phyloP scores from a whole-genome alignment of 2,113 vertebrate genomes.

The Ctenomys sociabilis region DNA sequence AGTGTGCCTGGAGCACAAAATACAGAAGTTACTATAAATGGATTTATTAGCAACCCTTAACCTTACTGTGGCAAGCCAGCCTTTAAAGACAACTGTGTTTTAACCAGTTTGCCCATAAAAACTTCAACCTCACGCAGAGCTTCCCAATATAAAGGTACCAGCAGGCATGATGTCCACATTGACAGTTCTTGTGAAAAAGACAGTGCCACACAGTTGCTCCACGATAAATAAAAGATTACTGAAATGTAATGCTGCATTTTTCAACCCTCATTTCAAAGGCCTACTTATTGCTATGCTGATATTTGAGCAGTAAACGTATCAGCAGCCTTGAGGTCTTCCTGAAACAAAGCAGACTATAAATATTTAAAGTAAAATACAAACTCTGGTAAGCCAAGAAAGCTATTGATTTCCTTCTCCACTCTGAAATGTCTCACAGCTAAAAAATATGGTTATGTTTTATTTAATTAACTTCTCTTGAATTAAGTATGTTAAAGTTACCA shows the following conservation, averaged over 20 bases:
- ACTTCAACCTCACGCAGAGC: constrained; percentile 69
- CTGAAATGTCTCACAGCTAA: constrained; percentile 31
- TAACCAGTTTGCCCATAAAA: constrained; percentile 76
- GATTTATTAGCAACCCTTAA: constrained; percentile 77
- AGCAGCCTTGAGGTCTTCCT: constrained; percentile 27
- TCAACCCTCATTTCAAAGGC: constrained; percentile 57
- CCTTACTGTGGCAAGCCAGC: constrained; percentile 69
- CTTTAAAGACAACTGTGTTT: constrained; percentile 76
- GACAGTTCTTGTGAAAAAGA: constrained; percentile 56
- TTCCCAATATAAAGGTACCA: constrained; percentile 67
- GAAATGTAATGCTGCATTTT: constrained; percentile 61
- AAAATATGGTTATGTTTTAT: constrained; percentile 53
- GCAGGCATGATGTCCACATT: constrained; percentile 16
- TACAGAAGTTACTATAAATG: constrained; percentile 76
- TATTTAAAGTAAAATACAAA: constrained; percentile 60
- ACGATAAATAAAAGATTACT: constrained; percentile 64
- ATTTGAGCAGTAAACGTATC: constrained; percentile 45
- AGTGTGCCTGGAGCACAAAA: constrained; percentile 37
- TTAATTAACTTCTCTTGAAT: constrained; percentile 59
- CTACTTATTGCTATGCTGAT: constrained; percentile 58
- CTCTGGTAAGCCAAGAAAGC: constrained; percentile 43
- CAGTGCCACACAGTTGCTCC: background rate
- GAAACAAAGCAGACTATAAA: constrained; percentile 61
- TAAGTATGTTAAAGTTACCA: constrained; percentile 48
- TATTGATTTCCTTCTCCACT: constrained; percentile 29